These are phyloP conservation scores for Chrosomus eos DNA, from an alignment of 2,797 vertebrate species.

Conservation along the genomic window DNA sequence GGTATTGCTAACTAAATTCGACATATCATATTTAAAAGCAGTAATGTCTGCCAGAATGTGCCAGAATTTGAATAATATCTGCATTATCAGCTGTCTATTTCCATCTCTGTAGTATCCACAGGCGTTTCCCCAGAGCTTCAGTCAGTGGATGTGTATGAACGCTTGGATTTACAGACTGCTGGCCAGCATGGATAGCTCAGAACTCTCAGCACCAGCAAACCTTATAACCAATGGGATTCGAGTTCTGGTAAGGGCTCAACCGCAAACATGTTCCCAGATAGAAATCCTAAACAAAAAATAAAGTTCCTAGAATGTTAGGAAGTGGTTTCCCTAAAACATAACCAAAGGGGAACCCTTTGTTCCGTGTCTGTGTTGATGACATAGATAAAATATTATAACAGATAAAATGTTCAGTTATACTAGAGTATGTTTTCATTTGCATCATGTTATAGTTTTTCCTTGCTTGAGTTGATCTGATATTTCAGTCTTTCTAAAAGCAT, in stretches of 20 bases:
- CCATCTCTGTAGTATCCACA: conserved; percentile 76
- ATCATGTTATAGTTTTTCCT: neutral
- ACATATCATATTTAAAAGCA: neutral
- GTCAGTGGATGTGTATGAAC: conserved; percentile 85
- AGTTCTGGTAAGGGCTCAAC: conserved; percentile 73
- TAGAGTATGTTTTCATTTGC: neutral
- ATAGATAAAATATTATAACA: neutral
- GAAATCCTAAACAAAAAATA: neutral
- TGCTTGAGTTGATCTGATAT: neutral
- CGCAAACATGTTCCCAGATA: neutral
- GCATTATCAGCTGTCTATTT: neutral
- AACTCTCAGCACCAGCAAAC: conserved; percentile 69
- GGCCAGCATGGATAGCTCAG: conserved; percentile 69
- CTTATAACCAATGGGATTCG: conserved; percentile 75
- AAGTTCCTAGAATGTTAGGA: neutral
- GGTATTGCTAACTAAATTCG: conserved; percentile 66
- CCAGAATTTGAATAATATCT: neutral
- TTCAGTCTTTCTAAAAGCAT: neutral
- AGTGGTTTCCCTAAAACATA: neutral
- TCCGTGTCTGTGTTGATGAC: neutral
- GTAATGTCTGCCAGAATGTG: neutral
- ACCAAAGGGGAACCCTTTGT: neutral
- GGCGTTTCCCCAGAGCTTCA: conserved; percentile 86
- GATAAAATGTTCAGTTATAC: neutral
- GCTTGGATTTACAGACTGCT: conserved; percentile 84